Base-by-base conservation (phyloP, 2,797 vertebrate species). In the Cossypha caffra region DNA sequence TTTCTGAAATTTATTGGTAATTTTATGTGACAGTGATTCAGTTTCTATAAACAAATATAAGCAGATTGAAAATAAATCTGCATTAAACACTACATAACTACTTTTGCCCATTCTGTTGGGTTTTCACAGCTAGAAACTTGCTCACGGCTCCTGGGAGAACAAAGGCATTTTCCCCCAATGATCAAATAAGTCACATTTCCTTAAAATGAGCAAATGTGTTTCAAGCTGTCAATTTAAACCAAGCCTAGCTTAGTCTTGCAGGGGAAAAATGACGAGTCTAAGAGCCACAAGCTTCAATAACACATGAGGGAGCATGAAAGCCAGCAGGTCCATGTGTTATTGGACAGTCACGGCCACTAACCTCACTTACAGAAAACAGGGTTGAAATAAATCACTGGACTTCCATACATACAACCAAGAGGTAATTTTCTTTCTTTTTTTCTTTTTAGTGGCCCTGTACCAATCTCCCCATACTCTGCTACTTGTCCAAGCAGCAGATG, bases 261-360 rank as follows among this genome's bases (percentile, higher is more conserved):
- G 94, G 95, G 55, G 47, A 81, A 85, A 92, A 90, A 95, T 88
- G 95, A 62, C 88, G 91, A 96, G 52, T 93, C 96, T 77, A 94
- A 90, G 95, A 91, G 96, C 93, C 96, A 97, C 92, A 96, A 95
- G 97, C 97, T 72, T 94, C 97, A 97, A 97, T 97, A 97, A 98
- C 98, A 98, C 98, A 97, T 81, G 95, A 98, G 97, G 98, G 92
- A 90, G 95, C 97, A 98, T 97, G 98, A 98, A 91, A 97, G 98
- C 97, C 97, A 96, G 97, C 94, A 73, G 86, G 63, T 95, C 98
- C 98, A 98, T 98, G 98, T 97, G 98, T 98, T 98, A 98, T 88
- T 95, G 96, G 97, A 96, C 93, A 72, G 97, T 98, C 98, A 98
- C 98, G 98, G 98, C 98, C 98, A 98, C 97, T 97, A 98, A 98